These are phyloP conservation scores for Vombatus ursinus DNA, from an alignment of 2,113 vertebrate species.

Conservation along the genomic window DNA sequence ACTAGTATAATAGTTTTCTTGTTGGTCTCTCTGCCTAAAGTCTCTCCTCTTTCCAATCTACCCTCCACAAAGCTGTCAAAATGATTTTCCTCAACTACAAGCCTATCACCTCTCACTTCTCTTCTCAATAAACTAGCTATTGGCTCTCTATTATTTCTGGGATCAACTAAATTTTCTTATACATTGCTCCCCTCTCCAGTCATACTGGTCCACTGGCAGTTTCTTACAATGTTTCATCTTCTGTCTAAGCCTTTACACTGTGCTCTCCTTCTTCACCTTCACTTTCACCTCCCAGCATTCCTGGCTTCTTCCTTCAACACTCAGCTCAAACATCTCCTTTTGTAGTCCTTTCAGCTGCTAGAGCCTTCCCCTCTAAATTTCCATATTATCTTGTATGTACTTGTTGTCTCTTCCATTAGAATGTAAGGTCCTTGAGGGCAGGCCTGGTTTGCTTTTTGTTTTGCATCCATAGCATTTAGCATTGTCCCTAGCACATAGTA, in stretches of 20 bases:
- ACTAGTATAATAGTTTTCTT: background rate
- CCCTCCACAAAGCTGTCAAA: background rate
- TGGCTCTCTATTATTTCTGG: background rate
- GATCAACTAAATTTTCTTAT: background rate
- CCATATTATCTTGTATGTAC: background rate
- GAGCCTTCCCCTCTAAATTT: background rate
- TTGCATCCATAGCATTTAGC: background rate
- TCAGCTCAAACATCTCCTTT: background rate
- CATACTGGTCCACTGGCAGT: background rate
- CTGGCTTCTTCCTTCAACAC: background rate
- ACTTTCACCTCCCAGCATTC: background rate
- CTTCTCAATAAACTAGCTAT: background rate
- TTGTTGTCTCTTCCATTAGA: background rate
- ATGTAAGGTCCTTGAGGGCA: background rate
- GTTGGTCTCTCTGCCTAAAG: background rate
- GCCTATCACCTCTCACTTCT: background rate
- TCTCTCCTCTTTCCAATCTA: background rate
- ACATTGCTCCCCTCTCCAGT: background rate
- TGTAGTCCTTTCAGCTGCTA: background rate
- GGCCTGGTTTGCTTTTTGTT: background rate
- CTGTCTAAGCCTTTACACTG: background rate
- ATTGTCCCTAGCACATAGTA: background rate
- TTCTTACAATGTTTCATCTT: background rate
- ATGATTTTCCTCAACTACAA: background rate
- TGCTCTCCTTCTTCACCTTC: background rate